Base-by-base conservation (phyloP, 1,140 invertebrate species). In the Drosophila pruinosa region DNA sequence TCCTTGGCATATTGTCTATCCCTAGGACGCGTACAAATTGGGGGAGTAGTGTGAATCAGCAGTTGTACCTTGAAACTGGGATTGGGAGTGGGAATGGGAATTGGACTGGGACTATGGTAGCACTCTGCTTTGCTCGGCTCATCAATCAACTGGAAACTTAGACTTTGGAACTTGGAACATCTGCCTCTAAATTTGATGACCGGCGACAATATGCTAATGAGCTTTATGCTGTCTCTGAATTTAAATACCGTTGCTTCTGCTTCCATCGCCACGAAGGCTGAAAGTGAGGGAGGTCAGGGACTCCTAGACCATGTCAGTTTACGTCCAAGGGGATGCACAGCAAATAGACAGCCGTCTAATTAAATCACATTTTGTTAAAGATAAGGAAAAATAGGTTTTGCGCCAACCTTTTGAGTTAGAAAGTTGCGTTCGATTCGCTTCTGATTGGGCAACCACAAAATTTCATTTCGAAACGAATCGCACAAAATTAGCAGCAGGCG, bases 201-300 rank as follows among this genome's bases (percentile, higher is more conserved):
- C 47, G 59, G 39, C 39, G 67, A 63, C 59, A 70, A 70, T 63
- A 63, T 70, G 67, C 41, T 70, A 70, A 70, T 70, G 58, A 54
- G 67, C 59, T 70, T 70, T 47, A 28, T 45, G 48, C 58, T 19
- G 47, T 62, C 57, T 69, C 14, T 38, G 57, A 52, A 69, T 62
- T 69, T 53, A 69, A 69, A 62, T 69, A 24, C 31, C 56, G 22
- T 31, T 39, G 34, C 12, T 26, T 31, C 12, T 31, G 58, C 10
- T 28, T 43, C 28, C 34, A n/a, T n/a, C n/a, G n/a, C n/a, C n/a
- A n/a, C n/a, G n/a, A n/a, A n/a, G n/a, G n/a, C n/a, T n/a, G 17
- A n/a, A 19, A 7, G n/a, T n/a, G 38, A n/a, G 3, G 14, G 56
- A 22, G 41, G 41, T 47, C 39, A 34, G 28, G 28, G 31, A 26